A percentile compares a stretch with the other conserved stretches of the same genome.
Conservation (phyloP, 2,113 vertebrate species). For the Lontra canadensis region DNA sequence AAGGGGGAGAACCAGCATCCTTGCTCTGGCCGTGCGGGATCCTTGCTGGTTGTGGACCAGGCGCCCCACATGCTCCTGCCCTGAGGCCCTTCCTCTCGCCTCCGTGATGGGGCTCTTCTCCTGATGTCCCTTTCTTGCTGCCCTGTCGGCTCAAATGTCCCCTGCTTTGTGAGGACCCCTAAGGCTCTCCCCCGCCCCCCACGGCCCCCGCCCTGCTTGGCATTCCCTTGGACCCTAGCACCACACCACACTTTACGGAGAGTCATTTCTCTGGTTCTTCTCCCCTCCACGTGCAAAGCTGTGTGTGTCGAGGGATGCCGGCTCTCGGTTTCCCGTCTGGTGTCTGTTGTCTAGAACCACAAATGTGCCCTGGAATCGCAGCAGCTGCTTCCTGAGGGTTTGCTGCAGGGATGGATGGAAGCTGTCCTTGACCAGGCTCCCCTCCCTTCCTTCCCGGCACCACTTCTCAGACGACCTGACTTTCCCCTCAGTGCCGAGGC, state of each 20-base stretch:
- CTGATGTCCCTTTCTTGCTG: accelerated
- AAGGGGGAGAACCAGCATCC: too few relatives aligned
- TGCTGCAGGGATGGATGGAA: accelerated
- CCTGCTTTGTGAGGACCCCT: not conserved
- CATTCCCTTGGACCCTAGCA: not conserved
- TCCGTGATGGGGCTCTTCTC: accelerated
- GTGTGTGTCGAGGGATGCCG: accelerated
- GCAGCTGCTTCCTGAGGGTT: too few relatives aligned
- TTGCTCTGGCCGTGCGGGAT: accelerated
- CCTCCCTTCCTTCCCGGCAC: too few relatives aligned
- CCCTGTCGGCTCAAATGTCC: not conserved
- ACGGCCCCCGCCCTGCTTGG: accelerated
- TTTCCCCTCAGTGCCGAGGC: not conserved
- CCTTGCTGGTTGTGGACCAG: not conserved
- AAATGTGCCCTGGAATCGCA: accelerated
- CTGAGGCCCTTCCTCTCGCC: not conserved
- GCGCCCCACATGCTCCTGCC: accelerated
- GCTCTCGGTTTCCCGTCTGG: accelerated
- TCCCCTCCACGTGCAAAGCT: accelerated
- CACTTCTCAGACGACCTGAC: accelerated
- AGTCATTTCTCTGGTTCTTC: not conserved
- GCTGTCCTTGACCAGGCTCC: too few relatives aligned
- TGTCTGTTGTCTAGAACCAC: accelerated
- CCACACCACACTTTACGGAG: accelerated
- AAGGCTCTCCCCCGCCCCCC: accelerated